Percentiles rank a stretch among this genome's conserved stretches.
Conservation (phyloP, 2,113 vertebrate species). For the Hippocampus comes region DNA sequence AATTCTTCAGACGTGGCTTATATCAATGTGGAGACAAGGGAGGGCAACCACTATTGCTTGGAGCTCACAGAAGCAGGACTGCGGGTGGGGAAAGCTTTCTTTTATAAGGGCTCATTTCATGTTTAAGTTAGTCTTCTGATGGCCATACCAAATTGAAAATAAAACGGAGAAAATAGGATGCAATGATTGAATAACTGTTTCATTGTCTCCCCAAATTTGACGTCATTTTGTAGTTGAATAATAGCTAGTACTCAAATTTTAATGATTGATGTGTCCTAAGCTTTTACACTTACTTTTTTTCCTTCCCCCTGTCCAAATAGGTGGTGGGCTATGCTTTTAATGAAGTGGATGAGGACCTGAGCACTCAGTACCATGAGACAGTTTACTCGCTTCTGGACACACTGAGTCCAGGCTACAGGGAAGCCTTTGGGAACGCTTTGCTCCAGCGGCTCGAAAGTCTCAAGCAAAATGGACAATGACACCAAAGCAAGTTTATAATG, state of each 20-base stretch:
- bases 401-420: conserved; percentile 92
- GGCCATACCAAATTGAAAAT: too few relatives aligned
- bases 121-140: too few relatives aligned
- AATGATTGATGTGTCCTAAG: too few relatives aligned
- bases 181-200: too few relatives aligned
- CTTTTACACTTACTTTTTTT: background rate
- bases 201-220: background rate
- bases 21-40: conserved; percentile 92
- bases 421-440: conserved; percentile 93
- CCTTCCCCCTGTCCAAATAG: conserved; percentile 54
- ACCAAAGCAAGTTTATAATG: background rate
- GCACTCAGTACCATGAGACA: conserved; percentile 89
- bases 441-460: conserved; percentile 90
- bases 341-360: conserved; percentile 81
- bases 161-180: too few relatives aligned
- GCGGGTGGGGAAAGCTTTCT: conserved; percentile 73
- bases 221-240: background rate
- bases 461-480: conserved; percentile 81
- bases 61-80: conserved; percentile 94
- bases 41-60: conserved; percentile 86
- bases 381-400: conserved; percentile 93
- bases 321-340: conserved; percentile 91
- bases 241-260: background rate
- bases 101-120: background rate
- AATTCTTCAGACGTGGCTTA: conserved; percentile 86